Percentiles rank a stretch among this genome's conserved stretches.
phyloP scores from a whole-genome alignment of 2,888 invertebrate genomes.

The Entomobrya proxima region DNA sequence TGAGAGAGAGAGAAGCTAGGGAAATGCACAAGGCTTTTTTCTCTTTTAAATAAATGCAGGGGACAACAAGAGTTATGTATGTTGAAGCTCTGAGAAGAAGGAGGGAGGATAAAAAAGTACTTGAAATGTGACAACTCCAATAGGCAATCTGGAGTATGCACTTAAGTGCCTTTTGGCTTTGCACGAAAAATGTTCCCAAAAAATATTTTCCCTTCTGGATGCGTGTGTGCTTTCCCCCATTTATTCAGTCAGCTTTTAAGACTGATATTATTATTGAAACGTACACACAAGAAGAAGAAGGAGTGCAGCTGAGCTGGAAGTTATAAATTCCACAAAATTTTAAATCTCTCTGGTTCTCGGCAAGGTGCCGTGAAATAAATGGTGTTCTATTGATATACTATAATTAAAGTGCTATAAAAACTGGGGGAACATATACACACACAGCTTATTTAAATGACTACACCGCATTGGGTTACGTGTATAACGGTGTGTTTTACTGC shows the following conservation, averaged over 20 bases:
- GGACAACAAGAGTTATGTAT: slow-evolving; percentile 1
- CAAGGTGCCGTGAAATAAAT: too few relatives aligned
- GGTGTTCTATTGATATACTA: too few relatives aligned
- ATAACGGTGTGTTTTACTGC: too few relatives aligned
- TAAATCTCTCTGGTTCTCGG: too few relatives aligned
- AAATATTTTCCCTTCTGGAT: background rate
- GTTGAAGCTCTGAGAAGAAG: background rate
- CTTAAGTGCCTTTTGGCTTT: slow-evolving; percentile 25
- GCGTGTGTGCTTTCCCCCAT: background rate
- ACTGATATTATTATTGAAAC: too few relatives aligned
- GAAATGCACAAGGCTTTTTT: background rate
- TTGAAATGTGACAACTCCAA: slow-evolving; percentile 56
- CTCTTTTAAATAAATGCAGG: slow-evolving; percentile 19
- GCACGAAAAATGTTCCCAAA: background rate
- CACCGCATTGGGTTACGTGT: too few relatives aligned
- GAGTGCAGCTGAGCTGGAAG: too few relatives aligned
- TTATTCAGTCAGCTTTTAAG: background rate
- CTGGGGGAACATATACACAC: too few relatives aligned
- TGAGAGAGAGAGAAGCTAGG: background rate
- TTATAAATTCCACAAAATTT: too few relatives aligned
- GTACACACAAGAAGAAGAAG: too few relatives aligned
- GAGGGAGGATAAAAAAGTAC: background rate
- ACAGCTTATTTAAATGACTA: too few relatives aligned
- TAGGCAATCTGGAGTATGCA: slow-evolving; percentile 31
- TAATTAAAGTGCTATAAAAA: too few relatives aligned